Percentiles rank a stretch among this genome's conserved stretches.
Evolutionary conservation across 2,797 vertebrate species (phyloP).

Genomic region (Huso huso): DNA sequence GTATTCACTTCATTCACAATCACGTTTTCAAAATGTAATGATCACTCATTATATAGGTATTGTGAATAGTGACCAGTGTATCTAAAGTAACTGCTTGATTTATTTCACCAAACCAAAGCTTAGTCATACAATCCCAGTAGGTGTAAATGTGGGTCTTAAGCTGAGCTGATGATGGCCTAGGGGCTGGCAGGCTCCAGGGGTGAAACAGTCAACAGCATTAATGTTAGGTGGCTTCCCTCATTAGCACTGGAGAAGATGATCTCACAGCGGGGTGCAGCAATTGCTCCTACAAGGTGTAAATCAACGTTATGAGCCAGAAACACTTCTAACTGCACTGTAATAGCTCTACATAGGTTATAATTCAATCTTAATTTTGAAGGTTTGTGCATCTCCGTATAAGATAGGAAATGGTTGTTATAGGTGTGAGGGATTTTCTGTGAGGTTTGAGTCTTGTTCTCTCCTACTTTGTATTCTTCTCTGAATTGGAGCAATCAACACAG

Average conservation of each 20-base stretch:
- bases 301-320: constrained; percentile 9
- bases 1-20: too few relatives aligned
- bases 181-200: constrained; percentile 28
- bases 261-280: constrained; percentile 25
- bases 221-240: constrained; percentile 22
- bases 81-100: constrained; percentile 37
- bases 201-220: constrained; percentile 49
- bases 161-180: constrained; percentile 31
- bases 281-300: constrained; percentile 28
- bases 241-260: constrained; percentile 33
- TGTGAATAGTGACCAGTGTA: too few relatives aligned
- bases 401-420: neutral
- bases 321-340: neutral
- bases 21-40: too few relatives aligned
- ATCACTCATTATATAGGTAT: too few relatives aligned
- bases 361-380: constrained; percentile 1
- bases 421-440: neutral
- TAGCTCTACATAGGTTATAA: neutral
- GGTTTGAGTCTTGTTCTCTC: constrained; percentile 5
- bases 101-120: constrained; percentile 39
- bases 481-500: too few relatives aligned
- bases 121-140: constrained; percentile 46
- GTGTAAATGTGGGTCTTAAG: constrained; percentile 44
- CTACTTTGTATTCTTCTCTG: too few relatives aligned
- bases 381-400: neutral